Evolutionary conservation across 1,140 invertebrate species (phyloP).

Genomic region (Limonius californicus): DNA sequence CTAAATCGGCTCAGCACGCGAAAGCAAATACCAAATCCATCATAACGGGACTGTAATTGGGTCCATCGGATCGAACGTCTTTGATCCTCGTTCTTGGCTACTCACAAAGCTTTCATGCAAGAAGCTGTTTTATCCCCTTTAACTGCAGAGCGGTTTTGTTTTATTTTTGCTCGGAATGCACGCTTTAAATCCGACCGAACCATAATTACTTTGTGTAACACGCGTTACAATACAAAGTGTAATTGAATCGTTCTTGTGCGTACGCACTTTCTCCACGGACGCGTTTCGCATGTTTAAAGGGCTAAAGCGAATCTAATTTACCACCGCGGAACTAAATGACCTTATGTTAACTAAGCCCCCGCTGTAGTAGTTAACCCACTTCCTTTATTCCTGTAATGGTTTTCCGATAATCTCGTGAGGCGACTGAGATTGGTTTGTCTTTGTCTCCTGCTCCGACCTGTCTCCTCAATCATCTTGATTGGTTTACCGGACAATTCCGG

Average conservation of each 20-base stretch:
- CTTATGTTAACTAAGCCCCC: not conserved
- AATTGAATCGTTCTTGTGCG: no score
- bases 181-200: not conserved
- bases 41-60: no score
- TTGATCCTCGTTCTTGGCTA: no score
- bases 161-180: not conserved
- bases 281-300: not conserved
- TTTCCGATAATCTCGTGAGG: not conserved
- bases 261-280: not conserved
- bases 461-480: constrained; percentile 1
- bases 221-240: no score
- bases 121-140: no score
- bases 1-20: no score
- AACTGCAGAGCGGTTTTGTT: no score
- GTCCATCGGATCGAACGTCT: no score
- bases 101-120: no score
- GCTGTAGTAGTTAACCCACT: not conserved
- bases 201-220: no score
- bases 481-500: not conserved
- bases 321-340: not conserved
- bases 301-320: not conserved
- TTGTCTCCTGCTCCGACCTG: not conserved
- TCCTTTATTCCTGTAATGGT: not conserved
- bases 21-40: no score
- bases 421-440: not conserved